Evolutionary conservation across 1,140 invertebrate species (phyloP).

Genomic region (Akabosia matsudoensis): DNA sequence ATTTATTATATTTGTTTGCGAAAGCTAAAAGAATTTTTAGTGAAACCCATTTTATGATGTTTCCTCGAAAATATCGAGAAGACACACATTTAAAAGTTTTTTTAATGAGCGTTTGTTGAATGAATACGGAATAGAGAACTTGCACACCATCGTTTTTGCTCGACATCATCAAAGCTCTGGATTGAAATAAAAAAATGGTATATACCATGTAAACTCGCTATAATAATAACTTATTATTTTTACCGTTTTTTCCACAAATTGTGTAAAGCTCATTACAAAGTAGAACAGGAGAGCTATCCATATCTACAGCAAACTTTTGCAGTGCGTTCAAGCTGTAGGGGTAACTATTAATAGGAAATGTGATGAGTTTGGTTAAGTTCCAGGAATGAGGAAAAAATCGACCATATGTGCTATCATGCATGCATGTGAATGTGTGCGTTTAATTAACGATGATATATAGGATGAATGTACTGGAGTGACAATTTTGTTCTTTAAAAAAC

Average conservation of each 20-base stretch:
- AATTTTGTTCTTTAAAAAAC: conserved; percentile 12
- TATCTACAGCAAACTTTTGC: too few species aligned
- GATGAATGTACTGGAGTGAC: conserved; percentile 12
- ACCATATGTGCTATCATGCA: conserved; percentile 5
- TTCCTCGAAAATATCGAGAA: too few species aligned
- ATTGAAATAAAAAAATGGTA: not conserved
- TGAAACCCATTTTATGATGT: too few species aligned
- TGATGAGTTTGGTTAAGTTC: conserved; percentile 23
- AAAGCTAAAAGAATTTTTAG: too few species aligned
- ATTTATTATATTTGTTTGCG: too few species aligned
- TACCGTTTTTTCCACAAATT: too few species aligned
- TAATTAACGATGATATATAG: conserved; percentile 21
- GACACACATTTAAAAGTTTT: too few species aligned
- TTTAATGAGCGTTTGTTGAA: not conserved
- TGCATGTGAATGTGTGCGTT: not conserved
- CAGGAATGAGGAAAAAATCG: conserved; percentile 22
- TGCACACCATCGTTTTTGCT: not conserved
- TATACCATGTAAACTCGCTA: too few species aligned
- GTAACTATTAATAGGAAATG: conserved; percentile 7
- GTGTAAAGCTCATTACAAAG: not conserved
- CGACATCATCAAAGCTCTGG: not conserved
- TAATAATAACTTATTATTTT: too few species aligned
- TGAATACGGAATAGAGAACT: not conserved
- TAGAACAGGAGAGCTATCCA: not conserved
- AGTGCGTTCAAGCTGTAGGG: too few species aligned